Percentiles rank a stretch among this genome's conserved stretches.
These are phyloP conservation scores for Drosophila quinaria DNA, from an alignment of 2,888 invertebrate species.

Conservation along the genomic window DNA sequence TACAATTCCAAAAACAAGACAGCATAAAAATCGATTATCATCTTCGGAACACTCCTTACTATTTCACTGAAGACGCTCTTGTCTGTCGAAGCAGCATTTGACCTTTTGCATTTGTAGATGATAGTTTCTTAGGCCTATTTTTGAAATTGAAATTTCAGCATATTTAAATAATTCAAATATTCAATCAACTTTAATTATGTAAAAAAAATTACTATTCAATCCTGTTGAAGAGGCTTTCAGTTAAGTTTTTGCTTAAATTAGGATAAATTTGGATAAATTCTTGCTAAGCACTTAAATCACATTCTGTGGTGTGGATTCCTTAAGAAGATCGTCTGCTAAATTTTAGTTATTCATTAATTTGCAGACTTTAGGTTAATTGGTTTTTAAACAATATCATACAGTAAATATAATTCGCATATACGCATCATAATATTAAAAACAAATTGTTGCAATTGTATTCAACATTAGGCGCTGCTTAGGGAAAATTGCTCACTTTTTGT, in stretches of 20 bases:
- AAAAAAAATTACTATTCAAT: too few relatives aligned
- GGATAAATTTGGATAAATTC: too few relatives aligned
- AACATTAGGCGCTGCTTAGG: conserved; percentile 62
- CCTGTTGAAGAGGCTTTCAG: too few relatives aligned
- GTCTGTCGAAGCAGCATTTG: conserved; percentile 13
- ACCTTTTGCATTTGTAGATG: conserved; percentile 20
- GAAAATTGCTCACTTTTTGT: conserved; percentile 23
- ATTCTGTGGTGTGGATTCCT: not conserved
- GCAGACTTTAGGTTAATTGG: not conserved
- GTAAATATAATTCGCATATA: too few relatives aligned
- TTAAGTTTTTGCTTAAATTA: too few relatives aligned
- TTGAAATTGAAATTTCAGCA: not conserved
- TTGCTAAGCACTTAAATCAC: too few relatives aligned
- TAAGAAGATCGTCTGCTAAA: not conserved
- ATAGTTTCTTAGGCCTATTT: not conserved
- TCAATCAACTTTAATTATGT: too few relatives aligned
- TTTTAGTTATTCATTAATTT: not conserved
- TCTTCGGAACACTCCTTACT: conserved; percentile 31
- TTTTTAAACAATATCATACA: conserved; percentile 1
- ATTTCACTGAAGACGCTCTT: not conserved
- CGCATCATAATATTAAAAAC: conserved; percentile 70
- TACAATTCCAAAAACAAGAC: conserved; percentile 34
- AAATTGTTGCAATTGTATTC: conserved; percentile 79
- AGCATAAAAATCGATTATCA: conserved; percentile 32
- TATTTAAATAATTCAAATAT: too few relatives aligned